Evolutionary conservation across 2,888 invertebrate species (phyloP).

Genomic region (Temnothorax rugatulus): DNA sequence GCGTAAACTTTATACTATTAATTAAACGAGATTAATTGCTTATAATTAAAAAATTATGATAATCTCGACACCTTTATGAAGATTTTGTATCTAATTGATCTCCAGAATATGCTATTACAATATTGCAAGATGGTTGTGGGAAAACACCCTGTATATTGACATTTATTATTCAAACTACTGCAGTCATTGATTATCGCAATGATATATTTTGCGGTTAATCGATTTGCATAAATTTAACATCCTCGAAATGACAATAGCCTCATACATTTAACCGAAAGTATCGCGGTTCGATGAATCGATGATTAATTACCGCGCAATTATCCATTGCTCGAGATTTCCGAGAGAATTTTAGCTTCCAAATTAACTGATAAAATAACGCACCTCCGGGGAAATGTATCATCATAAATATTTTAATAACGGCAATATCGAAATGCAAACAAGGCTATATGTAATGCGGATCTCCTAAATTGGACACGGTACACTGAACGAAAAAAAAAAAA

Average conservation of each 20-base stretch:
- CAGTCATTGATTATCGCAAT: slow-evolving; percentile 6
- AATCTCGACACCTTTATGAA: not conserved
- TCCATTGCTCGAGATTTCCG: slow-evolving; percentile 23
- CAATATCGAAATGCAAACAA: slow-evolving; percentile 12
- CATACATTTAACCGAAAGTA: slow-evolving; percentile 41
- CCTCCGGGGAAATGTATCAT: slow-evolving; percentile 1
- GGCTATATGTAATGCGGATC: slow-evolving; percentile 55
- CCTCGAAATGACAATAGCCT: slow-evolving; percentile 19
- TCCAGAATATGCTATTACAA: not conserved
- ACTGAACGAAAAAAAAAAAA: slow-evolving; percentile 54
- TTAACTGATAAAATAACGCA: slow-evolving; percentile 44
- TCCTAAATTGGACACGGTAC: slow-evolving; percentile 54
- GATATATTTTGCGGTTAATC: slow-evolving; percentile 34
- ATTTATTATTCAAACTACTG: not conserved
- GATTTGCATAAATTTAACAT: slow-evolving; percentile 41
- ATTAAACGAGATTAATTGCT: not conserved
- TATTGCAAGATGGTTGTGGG: not conserved
- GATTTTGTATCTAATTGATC: not conserved
- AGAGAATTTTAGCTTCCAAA: slow-evolving; percentile 38
- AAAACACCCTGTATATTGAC: not conserved
- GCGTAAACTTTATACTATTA: not conserved
- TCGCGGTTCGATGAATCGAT: slow-evolving; percentile 36
- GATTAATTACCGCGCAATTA: slow-evolving; percentile 48
- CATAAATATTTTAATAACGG: slow-evolving; percentile 22
- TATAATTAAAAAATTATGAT: not conserved